Evolutionary conservation across 2,888 invertebrate species (phyloP).

Genomic region (Erebia palarica): DNA sequence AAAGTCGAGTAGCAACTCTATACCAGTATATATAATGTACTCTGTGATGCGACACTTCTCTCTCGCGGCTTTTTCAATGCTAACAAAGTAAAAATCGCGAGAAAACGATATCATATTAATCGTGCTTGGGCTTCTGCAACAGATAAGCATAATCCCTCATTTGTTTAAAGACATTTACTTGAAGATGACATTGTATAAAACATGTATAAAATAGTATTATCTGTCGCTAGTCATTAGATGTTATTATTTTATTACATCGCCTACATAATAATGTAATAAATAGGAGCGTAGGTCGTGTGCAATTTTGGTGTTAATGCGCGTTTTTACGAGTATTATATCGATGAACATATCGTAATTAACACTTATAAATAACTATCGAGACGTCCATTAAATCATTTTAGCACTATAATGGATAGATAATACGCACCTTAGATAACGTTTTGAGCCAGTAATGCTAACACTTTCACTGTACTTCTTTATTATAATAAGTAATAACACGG

Average conservation of each 20-base stretch:
- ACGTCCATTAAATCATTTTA: conserved; percentile 20
- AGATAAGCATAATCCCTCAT: no score
- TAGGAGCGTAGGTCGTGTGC: conserved; percentile 9
- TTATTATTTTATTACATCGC: conserved; percentile 27
- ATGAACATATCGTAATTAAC: conserved; percentile 32
- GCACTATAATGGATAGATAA: conserved; percentile 24
- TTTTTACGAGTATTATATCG: conserved; percentile 27
- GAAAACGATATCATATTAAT: no score
- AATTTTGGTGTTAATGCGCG: conserved; percentile 25
- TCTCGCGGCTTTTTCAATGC: no score
- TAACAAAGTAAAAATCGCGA: no score
- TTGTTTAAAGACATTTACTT: no score
- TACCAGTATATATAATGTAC: no score
- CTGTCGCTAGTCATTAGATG: conserved; percentile 7
- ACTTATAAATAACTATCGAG: conserved; percentile 26
- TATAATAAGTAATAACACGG: not conserved
- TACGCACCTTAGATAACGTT: conserved; percentile 40
- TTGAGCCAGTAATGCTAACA: conserved; percentile 30
- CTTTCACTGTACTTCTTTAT: conserved; percentile 35
- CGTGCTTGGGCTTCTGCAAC: no score
- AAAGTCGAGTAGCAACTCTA: no score
- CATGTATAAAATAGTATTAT: not conserved
- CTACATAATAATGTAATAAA: conserved; percentile 17
- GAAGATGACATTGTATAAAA: not conserved
- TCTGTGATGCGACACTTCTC: no score